Base-by-base conservation (phyloP, 2,888 invertebrate species). In the Tholera decimalis region DNA sequence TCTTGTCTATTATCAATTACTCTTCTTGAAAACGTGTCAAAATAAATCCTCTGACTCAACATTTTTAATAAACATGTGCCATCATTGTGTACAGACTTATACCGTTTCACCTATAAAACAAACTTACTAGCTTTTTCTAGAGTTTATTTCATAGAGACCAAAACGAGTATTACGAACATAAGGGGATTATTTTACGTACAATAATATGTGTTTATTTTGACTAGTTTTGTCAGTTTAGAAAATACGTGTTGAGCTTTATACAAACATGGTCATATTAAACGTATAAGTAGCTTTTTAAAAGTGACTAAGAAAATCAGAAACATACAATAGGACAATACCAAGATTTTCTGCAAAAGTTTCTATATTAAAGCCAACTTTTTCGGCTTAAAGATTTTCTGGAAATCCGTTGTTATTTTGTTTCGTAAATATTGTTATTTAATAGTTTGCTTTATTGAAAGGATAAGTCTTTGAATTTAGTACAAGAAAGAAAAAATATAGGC, bases 161-260 rank as follows among this genome's bases (percentile, higher is more conserved):
- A 39, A 46, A n/a, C n/a, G n/a, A n/a, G n/a, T 51, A 3, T 15
- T 20, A 9, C 0, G 9, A 3, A 46, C 28, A 6, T 56, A 75
- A 49, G 47, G 53, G 20, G 75, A 67, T 72, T 71, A 58, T 13
- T 54, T 30, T 15, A 9, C 33, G 7, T 43, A 26, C 28, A 22
- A 35, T 13, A 15, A n/a, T n/a, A n/a, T n/a, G 11, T 15, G 1
- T 22, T 15, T 15, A 39, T 20, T 24, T 33, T 39, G 3, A 24
- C 2, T 46, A 5, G 2, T 46, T 54, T 58, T 61, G 49, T 57
- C n/a, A 44, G 24, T 15, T 47, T 39, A 8, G 4, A 50, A 30
- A 60, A 30, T 20, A 70, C 9, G 8, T 37, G 9, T 4, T 41
- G 5, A 37, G 46, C 9, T n/a, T 20, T 30, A 35, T 33, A 11